phyloP scores from a whole-genome alignment of 2,888 invertebrate species.

The Pachliopta kotzebuea region DNA sequence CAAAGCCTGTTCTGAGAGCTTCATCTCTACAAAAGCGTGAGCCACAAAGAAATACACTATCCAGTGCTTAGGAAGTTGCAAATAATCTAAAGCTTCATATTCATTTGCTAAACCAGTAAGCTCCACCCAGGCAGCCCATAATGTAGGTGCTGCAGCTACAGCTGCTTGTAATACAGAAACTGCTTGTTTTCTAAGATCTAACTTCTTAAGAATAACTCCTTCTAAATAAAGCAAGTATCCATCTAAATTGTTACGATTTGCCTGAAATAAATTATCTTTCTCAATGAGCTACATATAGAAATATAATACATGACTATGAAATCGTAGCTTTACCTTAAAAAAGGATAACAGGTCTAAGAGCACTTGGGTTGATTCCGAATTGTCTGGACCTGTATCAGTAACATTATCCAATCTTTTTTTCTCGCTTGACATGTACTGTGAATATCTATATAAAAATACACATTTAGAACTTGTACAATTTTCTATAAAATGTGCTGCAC shows the following conservation, averaged over 20 bases:
- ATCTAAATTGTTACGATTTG: slow-evolving; percentile 86
- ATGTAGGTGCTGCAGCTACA: slow-evolving; percentile 88
- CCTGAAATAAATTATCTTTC: slow-evolving; percentile 45
- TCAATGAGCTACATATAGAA: not conserved
- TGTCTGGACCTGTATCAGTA: slow-evolving; percentile 62
- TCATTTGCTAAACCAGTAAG: slow-evolving; percentile 91
- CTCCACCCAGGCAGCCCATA: slow-evolving; percentile 98
- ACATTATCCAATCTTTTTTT: slow-evolving; percentile 92
- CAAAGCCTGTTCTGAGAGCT: slow-evolving; percentile 93
- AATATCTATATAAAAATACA: slow-evolving; percentile 91
- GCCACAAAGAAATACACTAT: slow-evolving; percentile 96
- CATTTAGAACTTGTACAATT: slow-evolving; percentile 85
- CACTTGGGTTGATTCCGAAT: slow-evolving; percentile 67
- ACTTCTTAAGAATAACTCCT: slow-evolving; percentile 93
- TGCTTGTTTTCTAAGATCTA: slow-evolving; percentile 89
- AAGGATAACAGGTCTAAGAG: slow-evolving; percentile 66
- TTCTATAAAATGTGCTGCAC: slow-evolving; percentile 90
- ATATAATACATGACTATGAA: not conserved
- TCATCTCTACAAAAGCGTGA: slow-evolving; percentile 93
- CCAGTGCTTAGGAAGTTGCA: slow-evolving; percentile 93
- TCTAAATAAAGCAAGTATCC: slow-evolving; percentile 94
- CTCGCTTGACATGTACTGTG: slow-evolving; percentile 93
- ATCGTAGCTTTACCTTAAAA: slow-evolving; percentile 59
- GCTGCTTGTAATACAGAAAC: slow-evolving; percentile 89
- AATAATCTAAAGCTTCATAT: slow-evolving; percentile 85